Evolutionary conservation across 2,888 invertebrate species (phyloP).

Genomic region (Trissolcus brochymenae): DNA sequence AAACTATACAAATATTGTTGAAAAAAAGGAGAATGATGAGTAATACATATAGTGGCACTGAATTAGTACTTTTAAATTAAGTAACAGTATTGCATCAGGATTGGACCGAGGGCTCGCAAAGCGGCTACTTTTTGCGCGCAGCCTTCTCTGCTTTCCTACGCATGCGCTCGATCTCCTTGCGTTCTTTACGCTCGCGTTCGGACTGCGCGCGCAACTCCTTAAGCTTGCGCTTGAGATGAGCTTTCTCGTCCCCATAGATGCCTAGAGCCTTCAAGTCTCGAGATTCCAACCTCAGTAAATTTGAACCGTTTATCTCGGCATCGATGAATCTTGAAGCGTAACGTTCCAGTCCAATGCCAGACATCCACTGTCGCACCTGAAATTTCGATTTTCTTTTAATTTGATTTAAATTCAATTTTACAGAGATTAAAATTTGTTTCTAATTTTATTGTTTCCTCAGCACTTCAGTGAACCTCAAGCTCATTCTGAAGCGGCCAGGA

Average conservation of each 20-base stretch:
- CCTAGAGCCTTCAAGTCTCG: slow-evolving; percentile 93
- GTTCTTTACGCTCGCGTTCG: slow-evolving; percentile 89
- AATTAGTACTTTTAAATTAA: slow-evolving; percentile 45
- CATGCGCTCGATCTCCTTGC: slow-evolving; percentile 89
- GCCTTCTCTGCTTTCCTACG: slow-evolving; percentile 91
- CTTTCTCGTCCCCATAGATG: slow-evolving; percentile 87
- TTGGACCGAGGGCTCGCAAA: slow-evolving; percentile 12
- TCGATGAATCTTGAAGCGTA: slow-evolving; percentile 92
- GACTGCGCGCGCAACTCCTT: slow-evolving; percentile 88
- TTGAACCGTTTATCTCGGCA: slow-evolving; percentile 91
- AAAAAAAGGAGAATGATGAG: slow-evolving; percentile 21
- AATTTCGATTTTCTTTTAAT: neutral
- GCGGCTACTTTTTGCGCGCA: slow-evolving; percentile 78
- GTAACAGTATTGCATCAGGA: slow-evolving; percentile 53
- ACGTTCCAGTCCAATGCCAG: slow-evolving; percentile 87
- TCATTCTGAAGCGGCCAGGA: slow-evolving; percentile 62
- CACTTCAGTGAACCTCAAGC: slow-evolving; percentile 66
- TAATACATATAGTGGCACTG: slow-evolving; percentile 55
- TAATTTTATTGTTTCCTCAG: slow-evolving; percentile 61
- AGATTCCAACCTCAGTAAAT: slow-evolving; percentile 91
- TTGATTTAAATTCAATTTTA: neutral
- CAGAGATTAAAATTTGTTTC: neutral
- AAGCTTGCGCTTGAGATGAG: slow-evolving; percentile 88
- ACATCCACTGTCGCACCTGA: slow-evolving; percentile 95
- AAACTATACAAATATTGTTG: slow-evolving; percentile 44